Evolutionary conservation across 2,888 invertebrate species (phyloP).

Genomic region (Chironomus tentans): DNA sequence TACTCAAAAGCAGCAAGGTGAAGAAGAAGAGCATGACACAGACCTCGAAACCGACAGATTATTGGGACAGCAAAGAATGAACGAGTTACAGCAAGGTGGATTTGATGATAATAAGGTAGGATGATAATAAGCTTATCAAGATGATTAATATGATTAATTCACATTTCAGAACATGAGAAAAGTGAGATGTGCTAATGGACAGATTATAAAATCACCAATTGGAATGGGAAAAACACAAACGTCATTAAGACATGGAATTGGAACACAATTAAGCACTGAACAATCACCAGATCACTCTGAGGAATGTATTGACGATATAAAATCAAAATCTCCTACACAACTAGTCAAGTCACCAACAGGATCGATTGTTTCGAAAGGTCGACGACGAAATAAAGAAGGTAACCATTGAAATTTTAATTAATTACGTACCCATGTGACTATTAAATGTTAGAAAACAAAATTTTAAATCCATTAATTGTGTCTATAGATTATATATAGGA

Average conservation of each 20-base stretch:
- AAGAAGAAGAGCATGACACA: slow-evolving; percentile 84
- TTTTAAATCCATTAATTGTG: not conserved
- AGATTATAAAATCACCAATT: slow-evolving; percentile 7
- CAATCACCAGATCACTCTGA: slow-evolving; percentile 34
- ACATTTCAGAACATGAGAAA: slow-evolving; percentile 8
- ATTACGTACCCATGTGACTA: not conserved
- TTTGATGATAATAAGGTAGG: slow-evolving; percentile 69
- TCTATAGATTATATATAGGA: not conserved
- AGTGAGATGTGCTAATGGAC: slow-evolving; percentile 21
- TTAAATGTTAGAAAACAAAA: not conserved
- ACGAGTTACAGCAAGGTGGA: slow-evolving; percentile 66
- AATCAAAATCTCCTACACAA: not conserved
- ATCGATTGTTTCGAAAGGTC: slow-evolving; percentile 48
- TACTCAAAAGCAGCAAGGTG: slow-evolving; percentile 38
- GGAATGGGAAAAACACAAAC: slow-evolving; percentile 29
- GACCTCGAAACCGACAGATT: slow-evolving; percentile 96
- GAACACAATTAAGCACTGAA: slow-evolving; percentile 37
- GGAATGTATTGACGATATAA: not conserved
- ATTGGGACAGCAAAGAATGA: slow-evolving; percentile 86
- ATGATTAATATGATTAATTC: not conserved
- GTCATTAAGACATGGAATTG: slow-evolving; percentile 41
- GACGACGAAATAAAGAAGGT: slow-evolving; percentile 41
- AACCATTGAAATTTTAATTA: not conserved
- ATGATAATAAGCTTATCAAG: no score
- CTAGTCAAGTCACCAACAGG: slow-evolving; percentile 46